These are phyloP conservation scores for Popillia japonica DNA, from an alignment of 1,140 invertebrate genomes.

Conservation along the genomic window DNA sequence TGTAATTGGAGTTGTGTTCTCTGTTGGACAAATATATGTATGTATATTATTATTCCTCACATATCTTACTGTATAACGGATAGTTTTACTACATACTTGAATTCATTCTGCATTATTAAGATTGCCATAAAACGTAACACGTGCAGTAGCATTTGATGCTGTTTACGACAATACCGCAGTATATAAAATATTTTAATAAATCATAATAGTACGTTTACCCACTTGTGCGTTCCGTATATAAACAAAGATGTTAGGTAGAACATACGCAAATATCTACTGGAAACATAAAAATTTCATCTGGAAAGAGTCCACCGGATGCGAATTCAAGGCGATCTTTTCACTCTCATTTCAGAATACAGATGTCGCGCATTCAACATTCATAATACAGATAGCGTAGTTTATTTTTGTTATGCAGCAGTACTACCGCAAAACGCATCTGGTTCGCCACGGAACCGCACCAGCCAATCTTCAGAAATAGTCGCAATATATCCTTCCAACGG, in stretches of 20 bases:
- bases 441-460: background rate
- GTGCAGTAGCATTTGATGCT: too few relatives aligned
- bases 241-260: background rate
- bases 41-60: too few relatives aligned
- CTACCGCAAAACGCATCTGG: slow-evolving; percentile 1
- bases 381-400: slow-evolving; percentile 17
- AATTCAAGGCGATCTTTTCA: slow-evolving; percentile 9
- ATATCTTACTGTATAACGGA: too few relatives aligned
- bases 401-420: slow-evolving; percentile 16
- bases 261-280: slow-evolving; percentile 1
- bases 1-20: too few relatives aligned
- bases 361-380: slow-evolving; percentile 34
- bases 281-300: slow-evolving; percentile 24
- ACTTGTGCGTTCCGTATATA: background rate
- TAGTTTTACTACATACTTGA: too few relatives aligned
- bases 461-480: slow-evolving; percentile 20
- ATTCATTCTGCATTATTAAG: too few relatives aligned
- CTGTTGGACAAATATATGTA: too few relatives aligned
- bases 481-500: background rate
- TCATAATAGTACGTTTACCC: too few relatives aligned
- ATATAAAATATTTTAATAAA: too few relatives aligned
- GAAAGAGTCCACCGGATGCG: slow-evolving; percentile 16
- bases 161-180: too few relatives aligned
- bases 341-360: slow-evolving; percentile 32
- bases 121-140: too few relatives aligned